Evolutionary conservation across 2,113 vertebrate genomes (phyloP), one percentile per base, ranked within the genome.

Genomic region (Coptodon rendalli): DNA sequence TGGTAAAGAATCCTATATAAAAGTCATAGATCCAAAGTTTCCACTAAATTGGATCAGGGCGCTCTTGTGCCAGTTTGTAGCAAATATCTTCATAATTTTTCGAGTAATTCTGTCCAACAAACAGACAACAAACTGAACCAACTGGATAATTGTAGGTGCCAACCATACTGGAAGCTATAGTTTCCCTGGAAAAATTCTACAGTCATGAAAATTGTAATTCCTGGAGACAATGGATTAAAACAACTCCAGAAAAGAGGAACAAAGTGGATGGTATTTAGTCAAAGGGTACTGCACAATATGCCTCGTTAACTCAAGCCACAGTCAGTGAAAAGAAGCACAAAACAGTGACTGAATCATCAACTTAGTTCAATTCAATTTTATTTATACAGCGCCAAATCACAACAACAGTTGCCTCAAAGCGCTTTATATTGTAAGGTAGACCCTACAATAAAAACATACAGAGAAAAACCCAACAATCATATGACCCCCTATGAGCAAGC

Each of bases 381-480:
- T 57, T 57, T 57, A 16, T 57, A 57, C 0, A 57, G 7, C 4
- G 2, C 54, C 24, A 57, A 57, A 57, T 57, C 56, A 16, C 56
- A 57, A 9, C 24, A 57, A 57, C 4, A 57, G 56, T 57, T 13
- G 0, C 24, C 24, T 29, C 24, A 57, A 57, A 24, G 56, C 0
- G 0, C 24, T 29, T 57, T 3, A 29, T 9, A 29, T 29, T 29
- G 24, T 57, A 57, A 57, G 56, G 56, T 29, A 3, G 56, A 57
- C 24, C 56, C 56, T 14, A 57, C 7, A 29, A 57, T 57, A 57
- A 57, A 5, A 1, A n/a, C 13, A 57, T 57, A 57, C 56, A 16
- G 24, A 57, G 56, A 57, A 57, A 57, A 29, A 16, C 24, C 54
- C 0, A 56, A 56, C 22, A 14, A 56, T 14, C 54, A 27, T 27